phyloP scores from a whole-genome alignment of 2,797 vertebrate species.

The Zenarchopterus dispar region DNA sequence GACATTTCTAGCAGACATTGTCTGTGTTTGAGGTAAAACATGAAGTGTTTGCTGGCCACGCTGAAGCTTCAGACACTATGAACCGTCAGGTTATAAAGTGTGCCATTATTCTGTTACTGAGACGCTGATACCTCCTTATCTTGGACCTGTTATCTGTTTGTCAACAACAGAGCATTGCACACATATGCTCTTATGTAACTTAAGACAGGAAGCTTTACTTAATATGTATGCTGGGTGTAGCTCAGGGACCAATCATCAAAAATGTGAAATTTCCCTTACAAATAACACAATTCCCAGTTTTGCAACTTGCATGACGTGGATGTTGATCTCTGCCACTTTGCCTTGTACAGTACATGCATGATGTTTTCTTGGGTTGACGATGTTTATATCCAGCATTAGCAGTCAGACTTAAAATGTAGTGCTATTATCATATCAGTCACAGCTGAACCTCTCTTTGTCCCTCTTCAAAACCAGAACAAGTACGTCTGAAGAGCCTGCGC shows the following conservation, averaged over 20 bases:
- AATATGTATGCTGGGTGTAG: neutral
- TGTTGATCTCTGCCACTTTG: too few relatives aligned
- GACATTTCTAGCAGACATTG: neutral
- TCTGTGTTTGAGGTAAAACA: neutral
- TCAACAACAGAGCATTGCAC: constrained; percentile 27
- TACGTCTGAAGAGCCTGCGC: constrained; percentile 94
- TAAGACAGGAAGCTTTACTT: constrained; percentile 1
- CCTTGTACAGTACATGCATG: too few relatives aligned
- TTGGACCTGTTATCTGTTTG: constrained; percentile 28
- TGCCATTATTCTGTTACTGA: neutral
- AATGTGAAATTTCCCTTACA: neutral
- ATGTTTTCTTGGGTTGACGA: too few relatives aligned
- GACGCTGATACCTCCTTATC: constrained; percentile 10
- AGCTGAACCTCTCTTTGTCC: neutral
- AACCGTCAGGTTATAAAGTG: neutral
- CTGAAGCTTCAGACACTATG: neutral
- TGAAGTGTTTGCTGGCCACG: neutral
- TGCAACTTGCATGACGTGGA: too few relatives aligned
- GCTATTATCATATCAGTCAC: too few relatives aligned
- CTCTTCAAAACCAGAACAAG: constrained; percentile 86
- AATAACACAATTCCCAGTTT: too few relatives aligned
- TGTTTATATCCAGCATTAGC: too few relatives aligned
- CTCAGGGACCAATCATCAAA: neutral
- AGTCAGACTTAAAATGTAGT: too few relatives aligned
- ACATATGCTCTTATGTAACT: constrained; percentile 9